Base-by-base conservation (phyloP, 2,888 invertebrate species). In the Blastobasis lacticolella region DNA sequence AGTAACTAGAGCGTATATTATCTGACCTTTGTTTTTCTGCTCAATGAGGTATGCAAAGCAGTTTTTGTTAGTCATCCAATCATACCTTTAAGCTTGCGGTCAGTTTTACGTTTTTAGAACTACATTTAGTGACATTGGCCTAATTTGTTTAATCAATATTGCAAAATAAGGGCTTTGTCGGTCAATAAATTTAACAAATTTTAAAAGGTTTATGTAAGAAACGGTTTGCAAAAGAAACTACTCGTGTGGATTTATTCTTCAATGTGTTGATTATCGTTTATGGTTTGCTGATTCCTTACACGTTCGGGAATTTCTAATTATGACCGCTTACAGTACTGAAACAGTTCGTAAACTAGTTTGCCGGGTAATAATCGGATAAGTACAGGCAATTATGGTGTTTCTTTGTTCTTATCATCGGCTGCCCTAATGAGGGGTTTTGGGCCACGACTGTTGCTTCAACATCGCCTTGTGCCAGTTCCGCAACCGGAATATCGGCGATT, bases 341-440 rank as follows among this genome's bases (percentile, higher is more conserved):
- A 48, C 48, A 48, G 36, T 41, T 48, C 3, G 23, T 2, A 52
- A 53, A 52, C 52, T 54, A 60, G 60, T 63, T 63, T 58, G 54
- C 54, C 49, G 57, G 50, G 61, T 62, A 67, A 61, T 55, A 59
- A 65, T 66, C 57, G 63, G 23, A 23, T 23, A 23, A 23, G 23
- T 23, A 23, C 23, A 8, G 40, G 40, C 65, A 67, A 71, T 76
- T 66, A 72, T 62, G 51, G 61, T 61, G 65, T 65, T 54, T 60
- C 71, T 71, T 75, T 76, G 76, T 78, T 75, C 69, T 73, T 73
- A 73, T 73, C 70, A 73, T 73, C 71, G 66, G 58, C 56, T 67
- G 55, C 50, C 64, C 60, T 79, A 81, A 81, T 78, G 58, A 73
- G 60, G 55, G 71, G 73, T 64, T 75, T 66, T 59, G 63, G 51